Evolutionary conservation across 2,797 vertebrate genomes (phyloP).

Genomic region (Melanotaenia boesemani): DNA sequence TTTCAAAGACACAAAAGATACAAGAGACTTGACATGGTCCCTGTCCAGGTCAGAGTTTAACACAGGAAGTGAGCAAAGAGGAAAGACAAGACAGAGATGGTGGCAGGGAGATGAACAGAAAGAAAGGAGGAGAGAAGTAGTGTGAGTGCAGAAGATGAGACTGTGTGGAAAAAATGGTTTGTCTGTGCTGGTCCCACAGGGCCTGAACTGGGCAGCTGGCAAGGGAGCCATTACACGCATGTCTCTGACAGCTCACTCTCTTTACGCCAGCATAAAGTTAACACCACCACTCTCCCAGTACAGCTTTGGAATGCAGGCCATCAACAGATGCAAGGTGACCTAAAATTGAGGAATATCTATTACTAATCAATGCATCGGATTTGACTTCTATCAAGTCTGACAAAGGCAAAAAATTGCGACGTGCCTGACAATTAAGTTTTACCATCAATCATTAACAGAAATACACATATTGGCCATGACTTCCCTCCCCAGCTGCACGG

Average conservation of each 20-base stretch:
- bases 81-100: slow-evolving; percentile 16
- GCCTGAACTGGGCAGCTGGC: slow-evolving; percentile 80
- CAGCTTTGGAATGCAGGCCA: slow-evolving; percentile 61
- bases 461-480: too few relatives aligned
- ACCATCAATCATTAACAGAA: too few relatives aligned
- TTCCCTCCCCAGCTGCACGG: too few relatives aligned
- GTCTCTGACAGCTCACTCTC: slow-evolving; percentile 85
- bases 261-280: slow-evolving; percentile 81
- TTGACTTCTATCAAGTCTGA: too few relatives aligned
- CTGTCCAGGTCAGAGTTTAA: slow-evolving; percentile 64
- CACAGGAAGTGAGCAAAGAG: slow-evolving; percentile 35
- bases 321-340: too few relatives aligned
- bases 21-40: slow-evolving; percentile 42
- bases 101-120: slow-evolving; percentile 12
- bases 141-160: slow-evolving; percentile 49
- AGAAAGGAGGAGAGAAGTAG: slow-evolving; percentile 16
- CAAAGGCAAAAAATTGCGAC: too few relatives aligned
- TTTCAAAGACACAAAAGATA: slow-evolving; percentile 46
- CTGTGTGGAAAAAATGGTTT: slow-evolving; percentile 66
- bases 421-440: too few relatives aligned
- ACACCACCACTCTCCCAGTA: slow-evolving; percentile 60
- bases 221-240: slow-evolving; percentile 83
- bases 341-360: too few relatives aligned
- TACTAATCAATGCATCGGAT: too few relatives aligned
- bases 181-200: slow-evolving; percentile 77